Base-by-base conservation (phyloP, 2,113 vertebrate species). In the Naja naja region DNA sequence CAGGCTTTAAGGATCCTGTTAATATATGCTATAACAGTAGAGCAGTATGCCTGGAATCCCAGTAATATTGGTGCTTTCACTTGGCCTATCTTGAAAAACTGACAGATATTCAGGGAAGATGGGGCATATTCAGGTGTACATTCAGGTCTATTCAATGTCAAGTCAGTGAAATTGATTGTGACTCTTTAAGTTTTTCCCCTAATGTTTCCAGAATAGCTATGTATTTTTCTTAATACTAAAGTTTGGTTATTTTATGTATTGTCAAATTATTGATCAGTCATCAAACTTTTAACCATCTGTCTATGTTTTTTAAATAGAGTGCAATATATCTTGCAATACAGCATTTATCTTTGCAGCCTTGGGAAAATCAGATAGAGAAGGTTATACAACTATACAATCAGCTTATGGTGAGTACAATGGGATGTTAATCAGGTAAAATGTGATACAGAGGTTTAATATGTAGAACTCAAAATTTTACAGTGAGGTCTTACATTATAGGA, bases 331-430 rank as follows among this genome's bases (percentile, higher is more conserved):
- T 58, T 47, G 96, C 95, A 90, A 94, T 93, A 47, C 25, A 95
- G 3, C 91, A 96, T 7, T 94, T 98, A 81, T 92, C 92, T 47
- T 34, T 98, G 60, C 88, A 96, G 69, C 94, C 92, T 0, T 97
- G 95, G 94, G 91, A 93, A 85, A 89, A 94, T 91, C 96, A 96
- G 87, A 96, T n/a, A 93, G 94, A 97, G 52, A 97, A 97, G 18
- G 91, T 96, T 58, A 89, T 96, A n/a, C 93, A 97, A 30, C 94
- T 98, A 93, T 74, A 94, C 93, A 94, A 94, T 85, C 96, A 97
- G 87, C 94, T 98, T 90, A 91, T 96, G 95, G 95, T 97, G 92
- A 94, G 92, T 93, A 2, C 8, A 45, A 25, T 3, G 52, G 22
- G 88, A 30, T 5, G n/a, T 7, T 9, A 34, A 54, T 64, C 60